Base-by-base conservation (phyloP, 2,113 vertebrate genomes). In the Prochilodus magdalenae region DNA sequence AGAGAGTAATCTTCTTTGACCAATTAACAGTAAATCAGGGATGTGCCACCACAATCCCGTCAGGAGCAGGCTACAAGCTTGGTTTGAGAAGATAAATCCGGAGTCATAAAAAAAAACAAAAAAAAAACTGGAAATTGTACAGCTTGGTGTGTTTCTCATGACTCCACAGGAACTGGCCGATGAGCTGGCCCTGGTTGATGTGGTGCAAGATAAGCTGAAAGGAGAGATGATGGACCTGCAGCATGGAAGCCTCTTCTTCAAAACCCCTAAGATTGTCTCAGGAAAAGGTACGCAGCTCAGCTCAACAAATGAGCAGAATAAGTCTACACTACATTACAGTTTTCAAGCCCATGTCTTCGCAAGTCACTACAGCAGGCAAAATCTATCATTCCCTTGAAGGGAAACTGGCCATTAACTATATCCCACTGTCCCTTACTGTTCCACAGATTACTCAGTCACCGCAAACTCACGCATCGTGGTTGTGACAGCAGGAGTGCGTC, bases 171-270 rank as follows among this genome's bases (percentile, higher is more conserved):
- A 85, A 33, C 18, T 89, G 27, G 73, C 81, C n/a, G 89, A 90
- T 84, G 86, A 89, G 57, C 66, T 91, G 57, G 84, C 86, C 20
- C 66, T 91, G 47, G 85, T 90, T 33, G 90, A 91, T 66, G 83
- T 86, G 62, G 36, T 86, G 33, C 83, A 84, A 59, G 87, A 91
- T 20, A 90, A 87, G 49, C 79, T 90, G 15, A 84, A 77, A 62
- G 90, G 88, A 15, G 90, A 91, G 65, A 86, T 85, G 65, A 55
- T 91, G 86, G 89, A 91, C 55, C 79, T 90, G n/a, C 86, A 89
- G 78, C 90, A 90, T 20, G 88, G 89, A 53, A 90, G 89, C 55
- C 88, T 91, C 63, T 91, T 90, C 79, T 72, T 91, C 12, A 91
- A 91, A 82, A 90, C 89, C 1, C 83, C 89, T 51, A 90, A 84